Percentiles rank a stretch among this genome's conserved stretches.
Conservation (phyloP, 2,113 vertebrate species). For the Fregetta grallaria region DNA sequence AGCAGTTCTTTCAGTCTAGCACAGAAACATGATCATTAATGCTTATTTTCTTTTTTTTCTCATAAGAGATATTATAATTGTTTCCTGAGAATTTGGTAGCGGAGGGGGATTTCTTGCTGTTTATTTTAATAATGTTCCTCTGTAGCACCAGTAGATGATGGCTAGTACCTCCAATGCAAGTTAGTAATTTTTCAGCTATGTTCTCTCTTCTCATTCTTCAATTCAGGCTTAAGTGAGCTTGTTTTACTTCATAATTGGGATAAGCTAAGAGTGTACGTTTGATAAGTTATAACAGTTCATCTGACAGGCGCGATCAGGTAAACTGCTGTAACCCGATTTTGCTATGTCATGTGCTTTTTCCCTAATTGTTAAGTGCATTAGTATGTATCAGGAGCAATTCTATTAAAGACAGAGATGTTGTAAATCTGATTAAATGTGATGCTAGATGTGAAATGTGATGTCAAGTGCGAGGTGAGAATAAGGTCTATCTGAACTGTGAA, state of each 20-base stretch:
- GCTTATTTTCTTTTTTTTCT: neutral
- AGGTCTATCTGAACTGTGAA: neutral
- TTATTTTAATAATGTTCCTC: neutral
- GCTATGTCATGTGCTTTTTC: neutral
- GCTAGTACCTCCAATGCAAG: too few species aligned
- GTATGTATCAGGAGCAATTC: neutral
- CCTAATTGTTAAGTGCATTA: neutral
- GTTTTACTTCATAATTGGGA: neutral
- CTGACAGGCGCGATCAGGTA: neutral
- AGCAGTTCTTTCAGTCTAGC: neutral
- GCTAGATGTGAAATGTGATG: neutral
- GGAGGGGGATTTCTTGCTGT: neutral
- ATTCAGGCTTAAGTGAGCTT: neutral
- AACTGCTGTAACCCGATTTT: neutral
- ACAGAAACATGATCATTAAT: neutral
- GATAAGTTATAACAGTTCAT: neutral
- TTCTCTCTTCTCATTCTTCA: neutral
- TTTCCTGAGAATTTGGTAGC: neutral
- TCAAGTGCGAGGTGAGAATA: neutral
- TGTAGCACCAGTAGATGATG: neutral
- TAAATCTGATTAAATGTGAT: neutral
- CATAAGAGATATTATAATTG: neutral
- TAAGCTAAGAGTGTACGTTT: neutral
- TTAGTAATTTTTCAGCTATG: neutral
- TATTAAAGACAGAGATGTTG: neutral